Evolutionary conservation across 2,113 vertebrate species (phyloP).

Genomic region (Podocnemis expansa): DNA sequence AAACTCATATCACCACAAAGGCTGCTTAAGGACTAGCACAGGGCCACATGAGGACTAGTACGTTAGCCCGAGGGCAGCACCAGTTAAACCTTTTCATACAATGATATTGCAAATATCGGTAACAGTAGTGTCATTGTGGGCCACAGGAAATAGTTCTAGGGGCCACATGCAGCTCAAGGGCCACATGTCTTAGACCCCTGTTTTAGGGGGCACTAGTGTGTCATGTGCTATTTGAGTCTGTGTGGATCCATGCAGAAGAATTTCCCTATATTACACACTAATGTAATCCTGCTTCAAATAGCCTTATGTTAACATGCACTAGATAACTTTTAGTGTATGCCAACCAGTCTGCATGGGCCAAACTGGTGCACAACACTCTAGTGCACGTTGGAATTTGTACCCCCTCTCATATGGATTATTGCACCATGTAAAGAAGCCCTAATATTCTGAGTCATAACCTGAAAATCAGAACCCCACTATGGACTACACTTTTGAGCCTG

Average conservation of each 20-base stretch:
- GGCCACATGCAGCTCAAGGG: too few species aligned
- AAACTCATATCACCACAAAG: too few species aligned
- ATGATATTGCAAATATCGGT: too few species aligned
- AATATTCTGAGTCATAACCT: not conserved
- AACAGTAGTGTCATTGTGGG: too few species aligned
- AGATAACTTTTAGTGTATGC: not conserved
- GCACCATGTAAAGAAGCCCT: not conserved
- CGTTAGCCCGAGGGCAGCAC: too few species aligned
- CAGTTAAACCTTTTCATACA: too few species aligned
- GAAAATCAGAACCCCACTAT: not conserved
- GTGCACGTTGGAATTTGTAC: not conserved
- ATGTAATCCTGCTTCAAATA: not conserved
- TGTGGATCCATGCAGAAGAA: not conserved
- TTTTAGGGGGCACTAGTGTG: not conserved
- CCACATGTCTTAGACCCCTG: too few species aligned
- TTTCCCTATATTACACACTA: not conserved
- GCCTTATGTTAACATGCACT: not conserved
- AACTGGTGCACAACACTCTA: not conserved
- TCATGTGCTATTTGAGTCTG: not conserved
- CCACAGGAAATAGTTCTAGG: too few species aligned
- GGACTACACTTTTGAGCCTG: not conserved
- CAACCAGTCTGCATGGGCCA: not conserved
- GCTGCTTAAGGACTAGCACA: too few species aligned
- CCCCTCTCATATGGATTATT: not conserved
- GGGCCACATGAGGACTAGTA: too few species aligned